phyloP scores from a whole-genome alignment of 53 echinoderm and acorn worm species.

The Apostichopus leukothele region DNA sequence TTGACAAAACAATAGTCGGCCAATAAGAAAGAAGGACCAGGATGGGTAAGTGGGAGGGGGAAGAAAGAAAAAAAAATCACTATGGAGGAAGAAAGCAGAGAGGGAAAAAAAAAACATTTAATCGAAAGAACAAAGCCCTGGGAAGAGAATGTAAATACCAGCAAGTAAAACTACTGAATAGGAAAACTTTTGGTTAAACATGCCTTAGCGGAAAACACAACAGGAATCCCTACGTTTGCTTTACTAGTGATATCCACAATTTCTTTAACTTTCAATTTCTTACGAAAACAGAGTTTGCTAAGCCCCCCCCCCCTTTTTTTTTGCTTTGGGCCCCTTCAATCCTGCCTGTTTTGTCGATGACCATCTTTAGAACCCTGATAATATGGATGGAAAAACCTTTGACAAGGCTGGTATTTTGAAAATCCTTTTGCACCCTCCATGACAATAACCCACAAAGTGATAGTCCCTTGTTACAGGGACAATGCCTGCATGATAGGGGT shows the following conservation, averaged over 20 bases:
- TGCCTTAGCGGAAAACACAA: not conserved
- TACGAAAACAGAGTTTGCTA: conserved; percentile 5
- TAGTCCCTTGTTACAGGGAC: not conserved
- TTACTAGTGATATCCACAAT: conserved; percentile 31
- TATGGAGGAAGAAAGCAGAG: not conserved
- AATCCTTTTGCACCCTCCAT: not conserved
- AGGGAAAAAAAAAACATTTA: not conserved
- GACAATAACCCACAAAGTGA: conserved; percentile 1
- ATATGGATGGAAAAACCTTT: not conserved
- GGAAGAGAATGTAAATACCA: too few species aligned
- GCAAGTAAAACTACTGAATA: too few species aligned
- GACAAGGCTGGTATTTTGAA: not conserved
- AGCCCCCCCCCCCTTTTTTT: not conserved
- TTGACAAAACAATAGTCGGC: too few species aligned
- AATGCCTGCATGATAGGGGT: not conserved
- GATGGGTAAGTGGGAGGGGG: not conserved
- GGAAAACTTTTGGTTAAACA: conserved; percentile 32
- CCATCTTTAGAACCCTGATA: conserved; percentile 2
- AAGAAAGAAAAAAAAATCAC: not conserved
- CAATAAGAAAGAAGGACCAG: not conserved
- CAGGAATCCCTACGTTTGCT: conserved; percentile 22
- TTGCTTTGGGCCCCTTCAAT: not conserved
- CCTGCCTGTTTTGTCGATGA: not conserved
- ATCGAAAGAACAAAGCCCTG: too few species aligned
- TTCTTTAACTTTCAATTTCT: conserved; percentile 42